Percentiles rank a stretch among this genome's conserved stretches.
Conservation (phyloP, 1,140 invertebrate species). For the Brachionus koreanus region DNA sequence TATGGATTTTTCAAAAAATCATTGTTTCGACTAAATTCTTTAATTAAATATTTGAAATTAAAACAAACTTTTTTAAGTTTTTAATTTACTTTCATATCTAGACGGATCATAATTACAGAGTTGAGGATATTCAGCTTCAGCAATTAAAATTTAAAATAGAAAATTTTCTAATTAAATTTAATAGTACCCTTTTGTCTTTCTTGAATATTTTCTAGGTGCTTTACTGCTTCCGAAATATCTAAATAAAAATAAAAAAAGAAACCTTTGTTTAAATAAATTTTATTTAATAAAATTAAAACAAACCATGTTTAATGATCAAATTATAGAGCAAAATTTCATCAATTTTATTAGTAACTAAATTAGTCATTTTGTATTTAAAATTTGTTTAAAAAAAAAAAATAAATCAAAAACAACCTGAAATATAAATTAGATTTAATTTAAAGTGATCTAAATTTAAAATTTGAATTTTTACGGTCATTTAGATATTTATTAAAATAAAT, state of each 20-base stretch:
- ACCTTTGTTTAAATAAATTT: not conserved
- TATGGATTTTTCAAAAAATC: not conserved
- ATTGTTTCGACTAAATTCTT: not conserved
- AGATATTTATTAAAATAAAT: not conserved
- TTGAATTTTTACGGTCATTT: not conserved
- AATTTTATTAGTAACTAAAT: not conserved
- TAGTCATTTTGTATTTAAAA: not conserved
- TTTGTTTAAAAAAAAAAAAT: not conserved
- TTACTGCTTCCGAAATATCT: not conserved
- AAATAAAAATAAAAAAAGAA: not conserved
- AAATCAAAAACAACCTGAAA: not conserved
- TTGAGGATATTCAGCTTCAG: not conserved
- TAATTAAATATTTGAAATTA: not conserved
- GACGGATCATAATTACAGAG: not conserved
- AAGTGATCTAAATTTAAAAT: not conserved
- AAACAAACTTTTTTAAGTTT: not conserved
- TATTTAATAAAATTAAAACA: not conserved
- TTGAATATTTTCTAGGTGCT: not conserved
- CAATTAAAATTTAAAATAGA: not conserved
- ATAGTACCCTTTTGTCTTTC: not conserved
- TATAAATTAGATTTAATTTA: not conserved
- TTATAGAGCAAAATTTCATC: not conserved
- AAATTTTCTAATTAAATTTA: not conserved
- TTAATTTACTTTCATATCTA: not conserved
- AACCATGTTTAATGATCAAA: not conserved